A percentile compares a stretch with the other conserved stretches of the same genome.
Conservation (phyloP, 2,888 invertebrate genomes). For the Ametastegia equiseti region DNA sequence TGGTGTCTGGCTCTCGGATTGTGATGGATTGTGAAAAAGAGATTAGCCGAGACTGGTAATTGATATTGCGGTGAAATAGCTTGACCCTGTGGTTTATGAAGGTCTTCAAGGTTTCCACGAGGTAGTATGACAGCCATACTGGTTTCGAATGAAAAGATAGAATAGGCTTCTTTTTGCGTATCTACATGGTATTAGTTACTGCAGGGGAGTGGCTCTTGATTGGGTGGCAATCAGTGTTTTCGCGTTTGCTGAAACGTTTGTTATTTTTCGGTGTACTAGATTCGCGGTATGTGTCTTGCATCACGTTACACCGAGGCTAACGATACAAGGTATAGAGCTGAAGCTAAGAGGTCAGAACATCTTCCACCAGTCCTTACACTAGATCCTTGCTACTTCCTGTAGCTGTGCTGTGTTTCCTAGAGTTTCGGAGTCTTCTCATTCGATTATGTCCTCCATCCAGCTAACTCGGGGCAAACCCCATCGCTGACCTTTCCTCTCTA, state of each 20-base stretch:
- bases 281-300: no score
- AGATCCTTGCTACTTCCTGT: slow-evolving; percentile 1
- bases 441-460: slow-evolving; percentile 8
- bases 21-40: not conserved
- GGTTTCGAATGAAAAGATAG: not conserved
- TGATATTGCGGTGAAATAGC: no score
- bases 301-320: not conserved
- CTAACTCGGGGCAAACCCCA: not conserved
- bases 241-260: slow-evolving; percentile 36
- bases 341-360: not conserved
- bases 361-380: not conserved
- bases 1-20: not conserved
- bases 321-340: not conserved
- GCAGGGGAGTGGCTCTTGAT: slow-evolving; percentile 47
- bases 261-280: slow-evolving; percentile 48
- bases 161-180: not conserved
- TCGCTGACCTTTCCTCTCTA: not conserved
- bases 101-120: no score
- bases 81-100: no score
- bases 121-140: no score
- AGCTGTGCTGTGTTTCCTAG: not conserved
- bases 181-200: slow-evolving; percentile 53
- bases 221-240: slow-evolving; percentile 55
- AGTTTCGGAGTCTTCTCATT: slow-evolving; percentile 25
- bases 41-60: not conserved